phyloP scores from a whole-genome alignment of 2,797 vertebrate genomes.

The Phylloscopus collybita region DNA sequence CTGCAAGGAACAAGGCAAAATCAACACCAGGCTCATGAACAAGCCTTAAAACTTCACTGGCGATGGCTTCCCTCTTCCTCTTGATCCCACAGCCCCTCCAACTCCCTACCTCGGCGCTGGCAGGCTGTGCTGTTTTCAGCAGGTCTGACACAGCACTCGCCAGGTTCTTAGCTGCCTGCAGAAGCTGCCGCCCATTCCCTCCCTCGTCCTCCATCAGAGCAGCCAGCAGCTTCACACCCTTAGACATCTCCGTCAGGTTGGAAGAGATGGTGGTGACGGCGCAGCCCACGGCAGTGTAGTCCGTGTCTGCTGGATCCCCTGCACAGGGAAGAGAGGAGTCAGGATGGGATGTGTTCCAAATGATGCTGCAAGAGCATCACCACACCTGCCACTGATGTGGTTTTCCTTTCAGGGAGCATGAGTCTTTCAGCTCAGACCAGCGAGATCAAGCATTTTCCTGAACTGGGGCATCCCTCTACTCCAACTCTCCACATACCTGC shows the following conservation, averaged over 20 bases:
- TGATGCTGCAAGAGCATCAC: background rate
- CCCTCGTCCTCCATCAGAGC: constrained; percentile 97
- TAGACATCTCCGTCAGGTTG: constrained; percentile 99
- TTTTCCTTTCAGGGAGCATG: background rate
- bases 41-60: background rate
- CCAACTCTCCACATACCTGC: constrained; percentile 78
- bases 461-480: background rate
- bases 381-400: background rate
- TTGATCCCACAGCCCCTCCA: background rate
- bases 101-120: constrained; percentile 87
- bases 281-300: constrained; percentile 96
- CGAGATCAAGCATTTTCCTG: background rate
- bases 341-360: background rate
- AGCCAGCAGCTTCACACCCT: constrained; percentile 92
- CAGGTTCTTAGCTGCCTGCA: constrained; percentile 94
- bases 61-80: background rate
- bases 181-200: constrained; percentile 89
- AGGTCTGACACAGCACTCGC: constrained; percentile 92
- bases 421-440: background rate
- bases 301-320: constrained; percentile 97
- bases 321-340: background rate
- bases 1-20: constrained; percentile 72
- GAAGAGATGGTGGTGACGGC: constrained; percentile 98
- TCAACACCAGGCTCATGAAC: fast-evolving
- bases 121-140: constrained; percentile 92